These are phyloP conservation scores for Crocodylus rhombifer DNA, from an alignment of 2,797 vertebrate genomes.

Conservation along the genomic window DNA sequence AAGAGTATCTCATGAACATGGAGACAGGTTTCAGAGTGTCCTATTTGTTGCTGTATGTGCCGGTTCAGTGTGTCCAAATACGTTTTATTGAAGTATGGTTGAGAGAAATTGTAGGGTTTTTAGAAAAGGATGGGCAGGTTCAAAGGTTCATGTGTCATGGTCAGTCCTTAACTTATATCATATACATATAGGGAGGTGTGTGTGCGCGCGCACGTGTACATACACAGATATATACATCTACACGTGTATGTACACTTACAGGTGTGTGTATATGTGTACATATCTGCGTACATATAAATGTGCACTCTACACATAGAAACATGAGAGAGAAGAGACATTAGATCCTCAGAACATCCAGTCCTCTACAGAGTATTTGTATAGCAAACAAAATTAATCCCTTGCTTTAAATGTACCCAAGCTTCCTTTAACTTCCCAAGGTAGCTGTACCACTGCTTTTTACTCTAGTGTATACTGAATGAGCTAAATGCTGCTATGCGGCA, in stretches of 20 bases:
- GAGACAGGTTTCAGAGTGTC: no score
- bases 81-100: background rate
- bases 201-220: no score
- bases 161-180: background rate
- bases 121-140: background rate
- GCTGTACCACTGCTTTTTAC: background rate
- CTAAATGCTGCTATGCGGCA: background rate
- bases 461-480: background rate
- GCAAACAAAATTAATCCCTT: constrained; percentile 12
- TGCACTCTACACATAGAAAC: no score
- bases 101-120: background rate
- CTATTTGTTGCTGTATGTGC: background rate
- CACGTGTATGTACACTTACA: no score
- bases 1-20: background rate
- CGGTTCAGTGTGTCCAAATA: background rate
- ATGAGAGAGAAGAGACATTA: background rate
- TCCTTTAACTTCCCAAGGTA: background rate
- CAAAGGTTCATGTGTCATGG: background rate
- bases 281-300: no score
- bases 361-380: constrained; percentile 26
- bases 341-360: background rate
- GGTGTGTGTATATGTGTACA: no score
- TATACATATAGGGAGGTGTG: no score
- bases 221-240: no score
- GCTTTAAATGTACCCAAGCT: background rate